Conservation (phyloP, 2,797 vertebrate genomes). For the Aeoliscus strigatus region DNA sequence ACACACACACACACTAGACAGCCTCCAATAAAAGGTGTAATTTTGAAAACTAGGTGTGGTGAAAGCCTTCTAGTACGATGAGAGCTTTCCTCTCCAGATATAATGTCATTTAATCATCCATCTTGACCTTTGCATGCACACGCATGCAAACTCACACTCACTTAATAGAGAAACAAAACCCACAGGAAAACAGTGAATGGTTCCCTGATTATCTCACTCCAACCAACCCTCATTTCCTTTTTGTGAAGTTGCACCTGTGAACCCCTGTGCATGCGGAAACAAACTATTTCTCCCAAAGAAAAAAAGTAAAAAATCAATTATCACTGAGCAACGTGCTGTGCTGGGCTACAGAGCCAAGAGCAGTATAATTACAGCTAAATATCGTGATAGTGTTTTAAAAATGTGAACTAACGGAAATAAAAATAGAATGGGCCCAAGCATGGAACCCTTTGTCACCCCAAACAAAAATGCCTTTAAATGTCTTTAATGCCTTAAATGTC, state of each 20-base stretch:
- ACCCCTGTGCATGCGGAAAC: too few species aligned
- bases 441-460: too few species aligned
- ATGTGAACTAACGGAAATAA: too few species aligned
- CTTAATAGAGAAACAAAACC: constrained; percentile 11
- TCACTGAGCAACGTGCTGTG: too few species aligned
- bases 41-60: constrained; percentile 24
- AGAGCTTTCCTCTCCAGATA: constrained; percentile 13
- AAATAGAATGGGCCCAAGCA: too few species aligned
- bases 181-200: constrained; percentile 34
- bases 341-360: too few species aligned
- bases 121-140: constrained; percentile 9
- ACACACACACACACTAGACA: constrained; percentile 15
- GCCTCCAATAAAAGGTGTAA: constrained; percentile 13
- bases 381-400: too few species aligned
- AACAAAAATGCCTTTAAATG: too few species aligned
- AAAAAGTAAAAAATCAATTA: too few species aligned
- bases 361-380: too few species aligned
- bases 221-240: constrained; percentile 9
- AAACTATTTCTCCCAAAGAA: too few species aligned
- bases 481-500: too few species aligned
- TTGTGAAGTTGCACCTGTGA: constrained; percentile 16
- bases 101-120: constrained; percentile 51
- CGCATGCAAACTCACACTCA: not conserved
- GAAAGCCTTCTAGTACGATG: constrained; percentile 20
- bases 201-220: constrained; percentile 14